phyloP scores from a whole-genome alignment of 2,113 vertebrate genomes.

The Himantopus leucocephalus region DNA sequence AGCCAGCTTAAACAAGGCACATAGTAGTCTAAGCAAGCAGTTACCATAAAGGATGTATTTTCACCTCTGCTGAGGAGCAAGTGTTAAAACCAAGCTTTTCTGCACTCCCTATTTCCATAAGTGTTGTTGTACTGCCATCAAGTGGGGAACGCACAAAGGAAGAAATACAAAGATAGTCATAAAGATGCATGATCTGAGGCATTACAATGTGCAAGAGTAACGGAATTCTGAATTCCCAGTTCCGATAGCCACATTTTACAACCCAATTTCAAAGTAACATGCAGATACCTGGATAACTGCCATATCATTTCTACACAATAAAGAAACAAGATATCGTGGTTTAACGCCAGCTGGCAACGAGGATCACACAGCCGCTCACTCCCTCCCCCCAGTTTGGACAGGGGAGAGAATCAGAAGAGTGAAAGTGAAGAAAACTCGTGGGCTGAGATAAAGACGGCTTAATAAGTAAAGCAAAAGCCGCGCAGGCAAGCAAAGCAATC shows the following conservation, averaged over 20 bases:
- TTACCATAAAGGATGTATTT: slow-evolving; percentile 36
- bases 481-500: neutral
- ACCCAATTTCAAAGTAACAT: neutral
- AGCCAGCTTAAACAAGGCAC: neutral
- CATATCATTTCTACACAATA: neutral
- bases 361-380: neutral
- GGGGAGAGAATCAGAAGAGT: neutral
- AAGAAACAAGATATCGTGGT: neutral
- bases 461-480: neutral
- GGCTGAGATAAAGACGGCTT: neutral
- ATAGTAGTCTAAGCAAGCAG: slow-evolving; percentile 13
- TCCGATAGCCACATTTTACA: neutral
- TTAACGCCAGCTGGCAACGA: neutral
- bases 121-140: slow-evolving; percentile 69
- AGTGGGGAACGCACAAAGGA: slow-evolving; percentile 2
- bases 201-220: neutral
- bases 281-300: neutral
- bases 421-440: neutral
- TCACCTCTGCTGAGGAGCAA: neutral
- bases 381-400: neutral
- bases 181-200: neutral
- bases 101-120: neutral
- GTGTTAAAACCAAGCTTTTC: neutral
- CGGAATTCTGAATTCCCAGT: neutral
- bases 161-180: neutral